Base-by-base conservation (phyloP, 2,113 vertebrate species). In the Tachysurus vachellii region DNA sequence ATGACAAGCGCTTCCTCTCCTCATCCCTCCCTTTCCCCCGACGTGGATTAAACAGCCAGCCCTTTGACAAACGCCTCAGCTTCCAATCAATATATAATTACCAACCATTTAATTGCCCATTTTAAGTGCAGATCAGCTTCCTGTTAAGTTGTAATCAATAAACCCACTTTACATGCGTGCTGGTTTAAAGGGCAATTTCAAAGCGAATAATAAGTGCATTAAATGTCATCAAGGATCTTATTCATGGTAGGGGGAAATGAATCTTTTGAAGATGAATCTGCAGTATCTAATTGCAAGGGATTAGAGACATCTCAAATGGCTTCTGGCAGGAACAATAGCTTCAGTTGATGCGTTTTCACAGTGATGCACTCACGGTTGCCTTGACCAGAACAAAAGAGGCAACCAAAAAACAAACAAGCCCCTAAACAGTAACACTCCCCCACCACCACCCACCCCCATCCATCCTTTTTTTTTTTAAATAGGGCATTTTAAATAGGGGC, bases 41-140 rank as follows among this genome's bases (percentile, higher is more conserved):
- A 85, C 50, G 59, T 88, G 89, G 61, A 89, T 88, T 81, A 91
- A 88, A 90, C 83, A 85, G 77, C 83, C 53, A 57, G 64, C 86
- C 88, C 89, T 90, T 89, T 90, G 88, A 88, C 86, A 80, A 88
- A 89, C 87, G 86, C 77, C 76, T 83, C 86, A 79, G 86, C 86
- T 76, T 82, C 84, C 84, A 87, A 89, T 91, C 91, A 88, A 91
- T 91, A 88, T 88, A 88, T 88, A 91, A 91, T 91, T 91, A 90
- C 85, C 87, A 85, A 81, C 82, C 90, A 87, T 87, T 90, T 91
- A 91, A 90, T 90, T 91, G 85, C 75, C 86, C 87, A 86, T 89
- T 91, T 90, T 90, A 90, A 89, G 87, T 66, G 80, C 80, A 87
- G 73, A 91, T 90, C 88, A 70, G 87, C 85, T 82, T 87, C 85